phyloP scores from a whole-genome alignment of 1,140 invertebrate species.

The Forficula auricularia region DNA sequence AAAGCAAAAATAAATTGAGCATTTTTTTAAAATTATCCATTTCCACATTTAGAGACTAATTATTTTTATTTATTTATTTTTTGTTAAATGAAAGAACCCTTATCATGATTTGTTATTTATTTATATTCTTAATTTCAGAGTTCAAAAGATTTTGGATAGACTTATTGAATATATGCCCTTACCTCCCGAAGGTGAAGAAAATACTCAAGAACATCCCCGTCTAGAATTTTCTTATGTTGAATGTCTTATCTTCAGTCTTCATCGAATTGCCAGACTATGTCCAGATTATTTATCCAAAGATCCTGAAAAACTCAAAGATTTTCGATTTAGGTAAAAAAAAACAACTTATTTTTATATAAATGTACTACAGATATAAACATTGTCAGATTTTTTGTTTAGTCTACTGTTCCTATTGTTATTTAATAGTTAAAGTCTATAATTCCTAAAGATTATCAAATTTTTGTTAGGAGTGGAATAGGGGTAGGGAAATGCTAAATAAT shows the following conservation, averaged over 20 bases:
- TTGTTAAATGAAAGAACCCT: too few relatives aligned
- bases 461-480: too few relatives aligned
- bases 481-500: too few relatives aligned
- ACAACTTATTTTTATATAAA: too few relatives aligned
- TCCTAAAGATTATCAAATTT: neutral
- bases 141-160: too few relatives aligned
- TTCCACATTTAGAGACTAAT: too few relatives aligned
- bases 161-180: slow-evolving; percentile 45
- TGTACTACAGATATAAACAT: neutral
- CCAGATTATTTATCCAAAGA: slow-evolving; percentile 66
- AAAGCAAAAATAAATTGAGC: too few relatives aligned
- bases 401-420: neutral
- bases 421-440: slow-evolving; percentile 1
- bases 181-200: slow-evolving; percentile 44
- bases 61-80: too few relatives aligned
- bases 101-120: too few relatives aligned
- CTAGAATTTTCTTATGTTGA: slow-evolving; percentile 86
- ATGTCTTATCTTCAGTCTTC: slow-evolving; percentile 76
- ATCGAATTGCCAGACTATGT: slow-evolving; percentile 64
- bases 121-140: too few relatives aligned
- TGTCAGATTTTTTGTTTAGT: neutral
- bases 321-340: slow-evolving; percentile 47
- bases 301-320: slow-evolving; percentile 67
- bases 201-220: slow-evolving; percentile 38
- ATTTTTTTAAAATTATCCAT: too few relatives aligned